Base-by-base conservation (phyloP, 1,140 invertebrate species). In the Danaus melanippus region DNA sequence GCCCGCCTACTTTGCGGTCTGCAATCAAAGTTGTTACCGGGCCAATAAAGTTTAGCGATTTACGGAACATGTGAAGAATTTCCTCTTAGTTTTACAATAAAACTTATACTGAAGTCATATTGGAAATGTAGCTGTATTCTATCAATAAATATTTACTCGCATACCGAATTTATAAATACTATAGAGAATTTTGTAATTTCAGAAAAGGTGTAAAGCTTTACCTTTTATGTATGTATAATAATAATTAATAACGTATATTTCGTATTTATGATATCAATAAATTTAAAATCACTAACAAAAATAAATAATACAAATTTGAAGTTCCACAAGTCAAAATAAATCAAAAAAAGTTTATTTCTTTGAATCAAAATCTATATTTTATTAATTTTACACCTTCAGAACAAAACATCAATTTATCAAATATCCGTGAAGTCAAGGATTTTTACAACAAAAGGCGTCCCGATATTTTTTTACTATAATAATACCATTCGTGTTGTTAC, bases 351-450 rank as follows among this genome's bases (percentile, higher is more conserved):
- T 64, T 75, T 67, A 70, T 71, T 68, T 71, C 64, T 71, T 64
- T 55, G 62, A 73, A 56, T 63, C 62, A 55, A 59, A 32, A 32
- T 32, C 2, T 32, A 32, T 32, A 32, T 32, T 3, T 32, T 61
- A 67, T 73, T 81, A 78, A 78, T 79, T 79, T 84, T 77, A 84
- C 71, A 84, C 69, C 64, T 74, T 59, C 56, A 69, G 75, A 82
- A 84, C 77, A 83, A 86, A 44, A 44, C 42, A 44, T 44, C 21
- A 32, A 32, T 32, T 32, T 32, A 32, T 32, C 21, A 32, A 32
- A 32, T 55, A 54, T 55, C 72, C 72, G 60, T 69, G 68, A 74
- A 78, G 74, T 79, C 55, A 71, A 70, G 66, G 62, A 58, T 49
- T 67, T 52, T 46, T 56, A 59, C 53, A 48, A 60, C 62, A 64